Conservation (phyloP, 2,113 vertebrate genomes). For the Casuarius casuarius region DNA sequence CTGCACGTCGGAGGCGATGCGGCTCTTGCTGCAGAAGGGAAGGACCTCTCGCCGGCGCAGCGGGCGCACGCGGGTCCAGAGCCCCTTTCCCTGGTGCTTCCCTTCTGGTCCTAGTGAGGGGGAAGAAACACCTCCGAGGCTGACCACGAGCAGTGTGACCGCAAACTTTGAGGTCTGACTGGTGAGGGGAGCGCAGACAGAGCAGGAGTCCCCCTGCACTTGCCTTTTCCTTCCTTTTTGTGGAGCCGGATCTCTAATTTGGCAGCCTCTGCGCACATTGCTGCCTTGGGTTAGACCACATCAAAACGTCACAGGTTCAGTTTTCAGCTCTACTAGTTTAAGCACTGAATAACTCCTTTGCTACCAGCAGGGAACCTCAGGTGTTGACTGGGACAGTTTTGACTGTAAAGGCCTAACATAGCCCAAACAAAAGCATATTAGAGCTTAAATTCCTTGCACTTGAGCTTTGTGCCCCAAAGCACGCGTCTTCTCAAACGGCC, state of each 20-base stretch:
- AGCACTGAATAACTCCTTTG: not conserved
- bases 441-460: not conserved
- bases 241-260: not conserved
- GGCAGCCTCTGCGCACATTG: not conserved
- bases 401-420: not conserved
- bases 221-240: not conserved
- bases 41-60: rapidly evolving
- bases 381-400: not conserved
- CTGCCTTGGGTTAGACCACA: not conserved
- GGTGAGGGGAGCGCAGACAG: not conserved
- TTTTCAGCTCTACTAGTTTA: not conserved
- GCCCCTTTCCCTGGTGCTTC: not conserved
- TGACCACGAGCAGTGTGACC: not conserved
- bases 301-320: not conserved
- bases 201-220: not conserved
- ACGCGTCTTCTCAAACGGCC: not conserved
- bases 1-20: not conserved
- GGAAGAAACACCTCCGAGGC: not conserved
- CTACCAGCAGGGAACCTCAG: not conserved
- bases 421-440: not conserved
- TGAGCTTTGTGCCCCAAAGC: not conserved
- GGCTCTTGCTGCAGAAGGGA: not conserved
- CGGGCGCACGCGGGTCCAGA: not conserved
- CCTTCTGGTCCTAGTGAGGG: not conserved
- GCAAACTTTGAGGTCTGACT: not conserved